Evolutionary conservation across 2,888 invertebrate species (phyloP), one percentile per base, ranked within the genome.

Genomic region (Phengaris arion): DNA sequence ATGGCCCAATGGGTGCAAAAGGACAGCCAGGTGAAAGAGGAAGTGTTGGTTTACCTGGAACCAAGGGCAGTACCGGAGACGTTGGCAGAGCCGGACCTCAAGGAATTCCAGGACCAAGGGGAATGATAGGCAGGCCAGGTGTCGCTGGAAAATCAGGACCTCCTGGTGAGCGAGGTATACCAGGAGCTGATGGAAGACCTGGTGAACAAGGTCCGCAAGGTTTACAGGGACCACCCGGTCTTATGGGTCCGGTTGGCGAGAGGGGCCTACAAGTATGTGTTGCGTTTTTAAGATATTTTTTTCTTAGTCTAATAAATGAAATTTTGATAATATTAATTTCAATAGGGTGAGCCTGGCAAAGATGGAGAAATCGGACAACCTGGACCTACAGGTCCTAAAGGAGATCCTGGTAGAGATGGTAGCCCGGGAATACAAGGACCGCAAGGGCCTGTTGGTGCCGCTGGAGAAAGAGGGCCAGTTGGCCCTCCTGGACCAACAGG

Each of bases 151-250:
- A 96, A 87, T 87, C 95, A 9, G 97, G 97, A 6, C 94, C 94
- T 75, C 94, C 95, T 68, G 97, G 97, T 46, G 96, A 96, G 84
- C 93, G 96, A 78, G 97, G 97, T 69, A 92, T 96, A 82, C 95
- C 96, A 70, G 98, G 98, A 10, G 96, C 97, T 76, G 98, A 98
- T 88, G 98, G 98, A 7, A 96, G 96, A 84, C 95, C 97, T 13
- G 98, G 98, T 46, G 97, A 97, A 83, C 96, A 96, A 82, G 98
- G 98, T 68, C 92, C 95, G 13, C 96, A 96, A 85, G 98, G 98
- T 15, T 90, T 96, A 35, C 96, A 96, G 89, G 98, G 98, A 54
- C 90, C 96, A 22, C 97, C 96, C 70, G 97, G 97, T 72, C 94
- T 96, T 3, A 94, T 96, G 82, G 97, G 98, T 73, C 93, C 95